Evolutionary conservation across 1,140 invertebrate species (phyloP), one percentile per base, ranked within the genome.

Genomic region (Dolichoris vasculosae): DNA sequence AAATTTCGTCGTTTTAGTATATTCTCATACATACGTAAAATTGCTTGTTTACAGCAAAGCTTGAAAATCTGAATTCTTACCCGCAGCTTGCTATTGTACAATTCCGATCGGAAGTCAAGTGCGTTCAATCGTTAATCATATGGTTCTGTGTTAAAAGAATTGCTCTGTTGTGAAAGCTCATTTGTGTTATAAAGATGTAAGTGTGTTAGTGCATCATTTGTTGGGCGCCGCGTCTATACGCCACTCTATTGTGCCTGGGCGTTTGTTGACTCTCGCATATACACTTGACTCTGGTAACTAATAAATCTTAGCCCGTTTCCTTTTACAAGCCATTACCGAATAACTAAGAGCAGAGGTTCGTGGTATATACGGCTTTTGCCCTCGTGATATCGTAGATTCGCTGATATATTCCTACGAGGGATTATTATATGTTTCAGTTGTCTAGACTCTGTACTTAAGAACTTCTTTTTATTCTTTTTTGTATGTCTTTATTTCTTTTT

Each of bases 91-190:
- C 89, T 48, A 82, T 83, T 86, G 84, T 84, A 82, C 89, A 87
- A 89, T 87, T 89, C 86, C 82, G 89, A 92, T 92, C 92, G 91
- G 91, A 93, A 93, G 91, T 93, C 92, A 91, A 92, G 92, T 92
- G 92, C 91, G 90, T 91, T 90, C 90, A 88, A 90, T 93, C 92
- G 91, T 93, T 93, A 93, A 93, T 93, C 92, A 93, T 90, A 11
- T 0, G 51, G 17, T 48, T n/a, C 89, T 78, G 88, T 85, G 86
- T 87, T 89, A 87, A 91, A 92, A 91, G 89, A 89, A 90, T 64
- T 35, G 63, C 89, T 89, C 89, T 88, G 90, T 90, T 89, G 88
- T n/a, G 91, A 90, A 89, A 90, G 89, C 88, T 84, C 82, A 51
- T 73, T 67, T 15, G 64, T 30, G 2, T 30, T 83, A 3, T 23